Evolutionary conservation across 2,113 vertebrate species (phyloP).

Genomic region (Aix galericulata): DNA sequence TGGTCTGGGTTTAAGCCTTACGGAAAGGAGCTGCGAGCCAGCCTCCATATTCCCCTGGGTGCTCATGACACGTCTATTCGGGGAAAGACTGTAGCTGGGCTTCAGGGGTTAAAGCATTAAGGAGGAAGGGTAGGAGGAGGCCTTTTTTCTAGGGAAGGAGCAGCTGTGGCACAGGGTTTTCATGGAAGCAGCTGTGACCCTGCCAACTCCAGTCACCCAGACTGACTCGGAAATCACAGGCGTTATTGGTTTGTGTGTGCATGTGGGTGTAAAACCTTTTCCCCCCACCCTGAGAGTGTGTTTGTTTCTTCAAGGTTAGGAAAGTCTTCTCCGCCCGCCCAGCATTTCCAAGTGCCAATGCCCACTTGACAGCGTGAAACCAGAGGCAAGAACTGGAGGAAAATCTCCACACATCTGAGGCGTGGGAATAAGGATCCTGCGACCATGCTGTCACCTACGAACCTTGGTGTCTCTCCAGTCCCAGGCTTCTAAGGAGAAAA

Average conservation of each 20-base stretch:
- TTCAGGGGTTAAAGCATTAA: background rate
- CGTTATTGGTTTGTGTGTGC: background rate
- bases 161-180: background rate
- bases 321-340: background rate
- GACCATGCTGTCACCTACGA: background rate
- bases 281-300: fast-evolving
- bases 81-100: background rate
- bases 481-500: background rate
- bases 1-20: background rate
- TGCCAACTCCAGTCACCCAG: background rate
- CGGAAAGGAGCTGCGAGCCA: background rate
- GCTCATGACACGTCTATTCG: background rate
- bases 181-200: background rate
- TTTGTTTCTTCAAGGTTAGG: background rate
- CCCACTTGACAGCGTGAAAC: background rate
- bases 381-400: background rate
- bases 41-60: background rate
- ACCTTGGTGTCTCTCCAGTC: fast-evolving
- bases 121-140: background rate
- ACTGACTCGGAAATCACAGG: background rate
- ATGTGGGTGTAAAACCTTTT: background rate
- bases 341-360: background rate
- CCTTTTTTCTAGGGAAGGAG: background rate
- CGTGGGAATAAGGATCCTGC: background rate
- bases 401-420: background rate